Evolutionary conservation across 2,797 vertebrate genomes (phyloP).

Genomic region (Chloroceryle inda): DNA sequence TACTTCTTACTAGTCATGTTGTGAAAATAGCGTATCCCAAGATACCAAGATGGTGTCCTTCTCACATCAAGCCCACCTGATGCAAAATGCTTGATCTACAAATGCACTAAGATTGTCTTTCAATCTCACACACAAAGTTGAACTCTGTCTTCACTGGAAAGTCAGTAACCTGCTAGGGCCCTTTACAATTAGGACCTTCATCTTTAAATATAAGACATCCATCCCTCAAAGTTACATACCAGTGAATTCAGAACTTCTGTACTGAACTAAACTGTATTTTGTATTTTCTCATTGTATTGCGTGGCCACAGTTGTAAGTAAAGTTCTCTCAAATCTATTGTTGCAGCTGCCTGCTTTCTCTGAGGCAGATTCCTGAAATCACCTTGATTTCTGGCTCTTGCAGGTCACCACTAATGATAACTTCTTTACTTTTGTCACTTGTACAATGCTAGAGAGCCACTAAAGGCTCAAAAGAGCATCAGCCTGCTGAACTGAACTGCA

Average conservation of each 20-base stretch:
- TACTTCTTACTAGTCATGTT: background rate
- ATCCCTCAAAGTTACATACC: background rate
- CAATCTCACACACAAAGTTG: background rate
- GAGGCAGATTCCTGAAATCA: background rate
- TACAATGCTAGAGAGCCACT: background rate
- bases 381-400: background rate
- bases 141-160: background rate
- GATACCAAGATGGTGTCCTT: background rate
- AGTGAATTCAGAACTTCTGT: background rate
- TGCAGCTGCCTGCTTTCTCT: background rate
- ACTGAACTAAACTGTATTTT: background rate
- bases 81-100: background rate
- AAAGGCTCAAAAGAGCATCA: background rate
- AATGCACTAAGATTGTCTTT: background rate
- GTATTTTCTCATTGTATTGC: background rate
- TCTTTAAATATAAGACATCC: background rate
- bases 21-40: background rate
- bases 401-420: background rate
- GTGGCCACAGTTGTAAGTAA: background rate
- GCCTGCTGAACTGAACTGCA: background rate
- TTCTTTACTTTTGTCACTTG: background rate
- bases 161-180: background rate
- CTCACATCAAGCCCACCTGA: background rate
- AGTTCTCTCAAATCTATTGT: background rate
- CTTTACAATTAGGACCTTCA: background rate